A percentile compares a stretch with the other conserved stretches of the same genome.
phyloP scores from a whole-genome alignment of 1,140 invertebrate species.

The Dreissena rostriformis region DNA sequence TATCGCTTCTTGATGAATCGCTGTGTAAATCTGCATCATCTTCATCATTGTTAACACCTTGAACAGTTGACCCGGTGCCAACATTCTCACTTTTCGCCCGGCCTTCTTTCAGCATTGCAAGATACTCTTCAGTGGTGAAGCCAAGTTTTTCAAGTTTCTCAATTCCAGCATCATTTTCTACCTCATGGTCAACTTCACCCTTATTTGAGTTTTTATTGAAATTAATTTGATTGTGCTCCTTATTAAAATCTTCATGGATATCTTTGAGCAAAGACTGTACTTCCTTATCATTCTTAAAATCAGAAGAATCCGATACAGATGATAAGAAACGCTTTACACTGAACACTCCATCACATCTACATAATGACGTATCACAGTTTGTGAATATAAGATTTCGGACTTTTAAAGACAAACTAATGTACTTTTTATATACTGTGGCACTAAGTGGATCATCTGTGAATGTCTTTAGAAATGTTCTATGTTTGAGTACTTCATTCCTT shows the following conservation, averaged over 20 bases:
- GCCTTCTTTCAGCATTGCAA: conserved; percentile 26
- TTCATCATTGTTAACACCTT: neutral
- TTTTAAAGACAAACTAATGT: too few relatives aligned
- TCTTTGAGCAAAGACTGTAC: conserved; percentile 39
- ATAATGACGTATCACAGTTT: too few relatives aligned
- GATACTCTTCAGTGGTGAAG: conserved; percentile 29
- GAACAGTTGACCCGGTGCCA: neutral
- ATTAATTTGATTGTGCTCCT: neutral
- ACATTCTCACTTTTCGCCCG: neutral
- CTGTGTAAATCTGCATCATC: conserved; percentile 2
- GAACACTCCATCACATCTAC: too few relatives aligned
- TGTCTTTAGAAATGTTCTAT: too few relatives aligned
- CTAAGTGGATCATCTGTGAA: too few relatives aligned
- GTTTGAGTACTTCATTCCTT: too few relatives aligned
- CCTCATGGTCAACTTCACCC: neutral
- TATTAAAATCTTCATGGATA: conserved; percentile 47
- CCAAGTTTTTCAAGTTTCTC: conserved; percentile 38
- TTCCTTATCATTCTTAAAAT: conserved; percentile 38
- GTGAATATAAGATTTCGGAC: too few relatives aligned
- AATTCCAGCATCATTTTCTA: neutral
- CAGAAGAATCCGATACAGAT: neutral
- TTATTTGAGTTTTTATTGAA: neutral
- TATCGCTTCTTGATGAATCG: conserved; percentile 7
- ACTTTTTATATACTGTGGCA: too few relatives aligned
- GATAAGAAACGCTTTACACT: neutral